Base-by-base conservation (phyloP, 2,113 vertebrate genomes). In the Copsychus sechellarum region DNA sequence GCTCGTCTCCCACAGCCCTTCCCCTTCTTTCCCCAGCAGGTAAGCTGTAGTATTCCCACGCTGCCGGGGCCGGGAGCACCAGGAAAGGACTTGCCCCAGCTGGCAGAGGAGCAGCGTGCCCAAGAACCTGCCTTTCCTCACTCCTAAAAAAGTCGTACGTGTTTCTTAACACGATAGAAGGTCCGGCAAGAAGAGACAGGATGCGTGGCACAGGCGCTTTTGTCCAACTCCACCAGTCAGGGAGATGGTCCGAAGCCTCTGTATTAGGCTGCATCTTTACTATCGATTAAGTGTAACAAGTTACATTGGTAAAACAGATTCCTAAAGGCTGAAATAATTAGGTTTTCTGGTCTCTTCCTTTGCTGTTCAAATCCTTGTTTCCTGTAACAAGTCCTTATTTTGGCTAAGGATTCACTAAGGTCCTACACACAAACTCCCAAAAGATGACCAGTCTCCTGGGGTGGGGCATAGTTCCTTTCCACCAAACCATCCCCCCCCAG, bases 301-400 rank as follows among this genome's bases (percentile, higher is more conserved):
- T 13, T 79, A 6, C 0, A 26, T 5, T 4, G 0, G 31, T 57
- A 34, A 78, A 74, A 45, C 0, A 53, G 11, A 62, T 20, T 36
- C 42, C 22, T n/a, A n/a, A 0, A n/a, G n/a, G 42, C 17, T 60
- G 18, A 66, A 81, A 31, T 17, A 47, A 42, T 11, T 23, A 56
- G 10, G 8, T 1, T 38, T 58, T 48, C n/a, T 57, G 11, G 15
- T 31, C 12, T 93, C 88, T 26, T 79, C 34, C 6, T 58, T 14
- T 62, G 21, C 38, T 36, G 5, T 50, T 47, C 20, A 66, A 64
- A n/a, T 2, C 0, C n/a, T 45, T 6, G 20, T 74, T 84, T 70
- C 47, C 25, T 10, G 7, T 34, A 29, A 24, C 5, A 50, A 50
- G 33, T 62, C 60, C 47, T 74, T 28, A 58, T 17, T 76, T 64